Percentiles rank a stretch among this genome's conserved stretches.
phyloP scores from a whole-genome alignment of 2,888 invertebrate species.

The Nemurella pictetii region DNA sequence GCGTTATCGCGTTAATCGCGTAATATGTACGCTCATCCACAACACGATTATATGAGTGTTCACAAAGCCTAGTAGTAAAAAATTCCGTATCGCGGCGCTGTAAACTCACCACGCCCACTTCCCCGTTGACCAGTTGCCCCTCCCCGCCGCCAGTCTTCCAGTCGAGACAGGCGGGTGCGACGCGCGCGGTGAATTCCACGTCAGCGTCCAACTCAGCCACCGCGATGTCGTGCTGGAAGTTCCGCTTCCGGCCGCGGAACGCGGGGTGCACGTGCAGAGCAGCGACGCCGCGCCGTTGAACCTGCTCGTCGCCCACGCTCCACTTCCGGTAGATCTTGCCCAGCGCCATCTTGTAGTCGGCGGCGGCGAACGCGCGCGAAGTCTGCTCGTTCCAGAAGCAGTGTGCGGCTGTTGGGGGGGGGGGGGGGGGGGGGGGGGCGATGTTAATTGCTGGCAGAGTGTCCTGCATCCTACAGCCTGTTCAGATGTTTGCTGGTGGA shows the following conservation, averaged over 20 bases:
- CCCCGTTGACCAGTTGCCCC: not conserved
- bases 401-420: not conserved
- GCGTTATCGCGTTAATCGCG: too few relatives aligned
- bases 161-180: not conserved
- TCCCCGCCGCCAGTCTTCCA: not conserved
- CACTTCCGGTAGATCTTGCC: not conserved
- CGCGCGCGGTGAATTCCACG: not conserved
- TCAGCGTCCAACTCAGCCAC: not conserved
- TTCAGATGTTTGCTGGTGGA: too few relatives aligned
- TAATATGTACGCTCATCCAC: too few relatives aligned
- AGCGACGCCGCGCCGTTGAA: not conserved
- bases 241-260: not conserved
- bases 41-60: too few relatives aligned
- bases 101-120: not conserved
- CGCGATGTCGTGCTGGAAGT: conserved; percentile 3
- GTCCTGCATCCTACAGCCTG: not conserved
- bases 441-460: not conserved
- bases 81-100: not conserved
- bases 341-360: not conserved
- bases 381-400: not conserved
- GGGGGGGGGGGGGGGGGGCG: too few relatives aligned
- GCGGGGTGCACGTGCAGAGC: not conserved
- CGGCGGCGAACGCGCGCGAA: not conserved
- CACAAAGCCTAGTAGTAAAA: too few relatives aligned
- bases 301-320: not conserved